A percentile compares a stretch with the other conserved stretches of the same genome.
Evolutionary conservation across 2,888 invertebrate genomes (phyloP).

Genomic region (Eupeodes luniger): DNA sequence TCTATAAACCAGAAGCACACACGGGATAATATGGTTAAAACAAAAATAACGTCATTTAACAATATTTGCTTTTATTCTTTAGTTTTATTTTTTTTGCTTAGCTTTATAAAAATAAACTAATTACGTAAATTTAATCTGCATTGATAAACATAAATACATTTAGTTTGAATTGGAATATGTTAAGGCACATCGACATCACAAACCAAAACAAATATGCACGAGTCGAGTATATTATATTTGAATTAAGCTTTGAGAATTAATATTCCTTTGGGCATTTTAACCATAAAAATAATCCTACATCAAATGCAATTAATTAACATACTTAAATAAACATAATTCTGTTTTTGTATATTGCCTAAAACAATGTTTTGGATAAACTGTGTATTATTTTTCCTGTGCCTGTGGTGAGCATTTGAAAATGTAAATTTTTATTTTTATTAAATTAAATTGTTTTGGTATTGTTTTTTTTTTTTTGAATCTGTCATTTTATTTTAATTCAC

Average conservation of each 20-base stretch:
- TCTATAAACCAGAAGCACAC: not conserved
- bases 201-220: not conserved
- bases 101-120: conserved; percentile 12
- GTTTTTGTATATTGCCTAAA: not conserved
- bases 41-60: not conserved
- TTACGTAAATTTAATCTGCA: not conserved
- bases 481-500: too few species aligned
- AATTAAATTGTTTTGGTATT: too few species aligned
- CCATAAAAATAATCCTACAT: not conserved
- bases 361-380: not conserved
- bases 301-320: conserved; percentile 14
- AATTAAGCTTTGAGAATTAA: conserved; percentile 10
- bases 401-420: not conserved
- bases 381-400: not conserved
- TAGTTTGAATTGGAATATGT: conserved; percentile 6
- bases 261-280: not conserved
- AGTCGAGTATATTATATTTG: not conserved
- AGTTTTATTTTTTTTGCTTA: not conserved
- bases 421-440: too few species aligned
- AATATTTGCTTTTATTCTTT: conserved; percentile 4
- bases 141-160: conserved; percentile 7
- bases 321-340: conserved; percentile 19
- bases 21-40: not conserved
- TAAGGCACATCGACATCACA: not conserved
- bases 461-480: too few species aligned